Evolutionary conservation across 2,888 invertebrate genomes (phyloP).

Genomic region (Aspidiotus rigidus): DNA sequence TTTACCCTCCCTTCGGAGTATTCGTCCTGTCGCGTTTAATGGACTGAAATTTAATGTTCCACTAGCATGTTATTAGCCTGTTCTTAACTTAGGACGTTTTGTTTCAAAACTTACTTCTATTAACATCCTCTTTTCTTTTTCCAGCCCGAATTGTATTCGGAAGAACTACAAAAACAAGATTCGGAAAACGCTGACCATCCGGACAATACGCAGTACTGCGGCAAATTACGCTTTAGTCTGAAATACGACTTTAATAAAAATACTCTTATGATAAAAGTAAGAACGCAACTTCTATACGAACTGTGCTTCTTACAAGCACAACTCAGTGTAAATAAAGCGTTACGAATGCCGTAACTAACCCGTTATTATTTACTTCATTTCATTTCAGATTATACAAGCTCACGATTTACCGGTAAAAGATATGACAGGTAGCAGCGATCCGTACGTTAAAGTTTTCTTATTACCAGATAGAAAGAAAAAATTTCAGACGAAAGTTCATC

Average conservation of each 20-base stretch:
- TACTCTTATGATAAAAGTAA: conserved; percentile 67
- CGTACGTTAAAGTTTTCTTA: conserved; percentile 76
- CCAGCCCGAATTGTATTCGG: conserved; percentile 67
- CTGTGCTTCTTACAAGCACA: too few relatives aligned
- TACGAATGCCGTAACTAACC: too few relatives aligned
- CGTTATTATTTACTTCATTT: too few relatives aligned
- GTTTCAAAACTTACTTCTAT: neutral
- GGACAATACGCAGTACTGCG: conserved; percentile 60
- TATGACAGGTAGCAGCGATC: conserved; percentile 74
- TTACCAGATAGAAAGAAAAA: conserved; percentile 77
- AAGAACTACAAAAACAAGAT: conserved; percentile 61
- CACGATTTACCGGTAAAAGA: conserved; percentile 74
- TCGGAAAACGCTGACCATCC: conserved; percentile 58
- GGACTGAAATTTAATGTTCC: too few relatives aligned
- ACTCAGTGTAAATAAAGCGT: too few relatives aligned
- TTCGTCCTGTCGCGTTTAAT: too few relatives aligned
- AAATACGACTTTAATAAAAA: conserved; percentile 73
- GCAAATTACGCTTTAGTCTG: conserved; percentile 71
- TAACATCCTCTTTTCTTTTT: conserved; percentile 37
- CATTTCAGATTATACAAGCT: conserved; percentile 57
- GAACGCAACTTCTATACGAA: conserved; percentile 34
- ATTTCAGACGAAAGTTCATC: conserved; percentile 73
- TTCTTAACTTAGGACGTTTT: too few relatives aligned
- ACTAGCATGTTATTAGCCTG: too few relatives aligned
- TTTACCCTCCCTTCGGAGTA: too few relatives aligned